Percentiles rank a stretch among this genome's conserved stretches.
phyloP scores from a whole-genome alignment of 2,113 vertebrate genomes.

The Percopsis transmontana region DNA sequence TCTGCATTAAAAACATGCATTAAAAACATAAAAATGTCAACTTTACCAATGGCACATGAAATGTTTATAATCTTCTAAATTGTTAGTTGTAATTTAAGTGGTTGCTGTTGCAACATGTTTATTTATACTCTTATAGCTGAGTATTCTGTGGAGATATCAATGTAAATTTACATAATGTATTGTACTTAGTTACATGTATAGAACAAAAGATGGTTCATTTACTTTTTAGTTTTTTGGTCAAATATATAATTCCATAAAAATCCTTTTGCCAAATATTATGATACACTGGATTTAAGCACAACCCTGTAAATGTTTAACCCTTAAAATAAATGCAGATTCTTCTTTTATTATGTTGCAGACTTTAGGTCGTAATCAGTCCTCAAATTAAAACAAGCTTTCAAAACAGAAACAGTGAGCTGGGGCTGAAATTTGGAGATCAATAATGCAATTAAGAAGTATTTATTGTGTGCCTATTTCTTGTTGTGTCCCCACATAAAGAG shows the following conservation, averaged over 20 bases:
- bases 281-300: slow-evolving; percentile 60
- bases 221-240: slow-evolving; percentile 4
- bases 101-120: slow-evolving; percentile 60
- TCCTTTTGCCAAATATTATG: slow-evolving; percentile 20
- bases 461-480: no score
- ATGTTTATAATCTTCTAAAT: slow-evolving; percentile 40
- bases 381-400: no score
- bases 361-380: no score
- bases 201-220: slow-evolving; percentile 56
- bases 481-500: no score
- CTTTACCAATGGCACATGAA: slow-evolving; percentile 56
- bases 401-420: no score
- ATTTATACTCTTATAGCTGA: slow-evolving; percentile 72
- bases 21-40: slow-evolving; percentile 20
- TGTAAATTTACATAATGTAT: slow-evolving; percentile 65
- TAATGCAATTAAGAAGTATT: no score
- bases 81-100: slow-evolving; percentile 64
- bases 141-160: slow-evolving; percentile 60
- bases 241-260: background rate
- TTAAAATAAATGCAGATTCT: slow-evolving; percentile 67
- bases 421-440: no score
- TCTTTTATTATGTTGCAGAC: slow-evolving; percentile 4
- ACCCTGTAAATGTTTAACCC: slow-evolving; percentile 68
- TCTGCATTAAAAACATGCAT: slow-evolving; percentile 15
- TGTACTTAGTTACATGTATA: slow-evolving; percentile 54